Evolutionary conservation across 92 coral and sea anemone genomes (phyloP).

Genomic region (Virgularia gustaviana): DNA sequence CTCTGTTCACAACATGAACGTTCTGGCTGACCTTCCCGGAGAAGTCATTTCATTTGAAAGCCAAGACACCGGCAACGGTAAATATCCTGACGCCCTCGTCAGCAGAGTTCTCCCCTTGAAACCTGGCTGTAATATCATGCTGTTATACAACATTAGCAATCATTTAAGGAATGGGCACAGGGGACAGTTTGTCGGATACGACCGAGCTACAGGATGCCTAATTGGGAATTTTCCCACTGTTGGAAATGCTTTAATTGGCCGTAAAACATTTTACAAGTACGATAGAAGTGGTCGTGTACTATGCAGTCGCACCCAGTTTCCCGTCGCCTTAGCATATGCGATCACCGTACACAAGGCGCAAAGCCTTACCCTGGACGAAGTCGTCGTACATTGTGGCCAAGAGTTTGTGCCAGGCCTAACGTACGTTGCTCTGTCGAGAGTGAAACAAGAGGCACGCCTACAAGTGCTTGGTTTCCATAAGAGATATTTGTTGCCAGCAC

Average conservation of each 20-base stretch:
- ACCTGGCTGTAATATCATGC: conserved; percentile 42
- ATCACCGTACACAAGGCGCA: conserved; percentile 43
- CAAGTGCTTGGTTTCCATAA: conserved; percentile 38
- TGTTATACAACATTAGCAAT: conserved; percentile 42
- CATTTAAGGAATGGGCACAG: conserved; percentile 40
- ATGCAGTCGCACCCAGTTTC: conserved; percentile 35
- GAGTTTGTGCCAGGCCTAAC: conserved; percentile 58
- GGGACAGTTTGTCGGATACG: conserved; percentile 36
- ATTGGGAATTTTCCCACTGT: conserved; percentile 20
- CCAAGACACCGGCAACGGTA: conserved; percentile 35
- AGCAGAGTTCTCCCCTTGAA: conserved; percentile 14
- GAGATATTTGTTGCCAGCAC: not conserved
- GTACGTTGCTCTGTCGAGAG: conserved; percentile 49
- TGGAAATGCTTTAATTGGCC: conserved; percentile 2
- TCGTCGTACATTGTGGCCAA: conserved; percentile 48
- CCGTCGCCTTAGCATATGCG: conserved; percentile 29
- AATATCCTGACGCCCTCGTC: not conserved
- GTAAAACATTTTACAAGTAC: conserved; percentile 19
- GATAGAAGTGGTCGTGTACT: conserved; percentile 27
- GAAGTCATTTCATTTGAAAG: conserved; percentile 45
- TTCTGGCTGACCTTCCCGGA: conserved; percentile 49
- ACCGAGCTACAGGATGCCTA: conserved; percentile 10
- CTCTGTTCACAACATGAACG: conserved; percentile 43
- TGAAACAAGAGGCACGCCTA: not conserved
- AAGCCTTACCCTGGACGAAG: conserved; percentile 44